These are phyloP conservation scores for Ophiothrix spiculata DNA, from an alignment of 35 echinoderm and acorn worm genomes.

Conservation along the genomic window DNA sequence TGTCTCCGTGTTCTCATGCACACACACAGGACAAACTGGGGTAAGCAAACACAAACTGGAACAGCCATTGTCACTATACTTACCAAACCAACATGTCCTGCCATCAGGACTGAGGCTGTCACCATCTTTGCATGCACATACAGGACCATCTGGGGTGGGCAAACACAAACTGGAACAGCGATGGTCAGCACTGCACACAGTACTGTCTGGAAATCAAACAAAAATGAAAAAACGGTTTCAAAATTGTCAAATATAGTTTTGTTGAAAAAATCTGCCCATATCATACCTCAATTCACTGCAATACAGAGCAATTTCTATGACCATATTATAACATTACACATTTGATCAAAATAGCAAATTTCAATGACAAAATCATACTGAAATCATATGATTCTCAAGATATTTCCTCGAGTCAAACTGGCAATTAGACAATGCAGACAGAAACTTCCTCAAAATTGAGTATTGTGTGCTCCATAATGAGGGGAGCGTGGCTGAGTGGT, in stretches of 20 bases:
- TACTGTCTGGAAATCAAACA: not conserved
- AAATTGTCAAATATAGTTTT: not conserved
- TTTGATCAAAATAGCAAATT: too few relatives aligned
- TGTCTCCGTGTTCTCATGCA: not conserved
- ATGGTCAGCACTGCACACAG: not conserved
- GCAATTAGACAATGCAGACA: too few relatives aligned
- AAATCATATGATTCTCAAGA: too few relatives aligned
- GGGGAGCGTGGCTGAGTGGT: too few relatives aligned
- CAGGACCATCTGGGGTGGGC: not conserved
- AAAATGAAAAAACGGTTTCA: not conserved
- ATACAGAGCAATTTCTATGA: too few relatives aligned
- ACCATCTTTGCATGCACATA: constrained; percentile 29
- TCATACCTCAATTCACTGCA: too few relatives aligned
- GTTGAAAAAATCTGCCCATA: not conserved
- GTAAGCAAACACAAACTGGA: constrained; percentile 20
- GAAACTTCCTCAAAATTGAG: not conserved
- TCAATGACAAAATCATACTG: too few relatives aligned
- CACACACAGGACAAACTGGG: not conserved
- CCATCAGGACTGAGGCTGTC: constrained; percentile 8
- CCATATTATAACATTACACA: too few relatives aligned
- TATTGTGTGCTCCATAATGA: not conserved
- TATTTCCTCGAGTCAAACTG: too few relatives aligned
- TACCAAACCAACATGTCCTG: not conserved
- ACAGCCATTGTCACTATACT: not conserved
- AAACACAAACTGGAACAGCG: constrained; percentile 21